Conservation (phyloP, 2,797 vertebrate species). For the Tiaroga cobitis region DNA sequence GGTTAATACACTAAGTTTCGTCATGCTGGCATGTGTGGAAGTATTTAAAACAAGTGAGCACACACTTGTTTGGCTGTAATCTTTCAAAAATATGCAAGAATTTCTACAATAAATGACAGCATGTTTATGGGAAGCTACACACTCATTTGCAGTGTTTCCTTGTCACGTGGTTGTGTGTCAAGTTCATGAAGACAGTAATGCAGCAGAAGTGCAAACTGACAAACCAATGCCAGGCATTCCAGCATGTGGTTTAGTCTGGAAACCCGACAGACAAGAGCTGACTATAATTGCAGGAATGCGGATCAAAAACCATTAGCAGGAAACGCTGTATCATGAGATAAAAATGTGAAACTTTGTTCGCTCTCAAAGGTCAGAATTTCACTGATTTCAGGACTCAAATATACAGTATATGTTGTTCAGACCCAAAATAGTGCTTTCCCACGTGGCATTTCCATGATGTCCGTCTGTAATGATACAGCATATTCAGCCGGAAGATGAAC, state of each 20-base stretch:
- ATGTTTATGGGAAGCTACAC: neutral
- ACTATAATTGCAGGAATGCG: slow-evolving; percentile 14
- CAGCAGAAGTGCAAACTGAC: neutral
- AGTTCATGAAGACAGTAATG: neutral
- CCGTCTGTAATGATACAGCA: slow-evolving; percentile 8
- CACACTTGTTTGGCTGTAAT: neutral
- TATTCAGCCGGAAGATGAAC: slow-evolving; percentile 17
- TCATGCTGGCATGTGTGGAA: too few relatives aligned
- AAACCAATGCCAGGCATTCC: neutral
- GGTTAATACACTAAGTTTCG: too few relatives aligned
- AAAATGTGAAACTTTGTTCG: neutral
- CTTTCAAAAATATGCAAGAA: neutral
- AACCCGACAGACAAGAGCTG: slow-evolving; percentile 15
- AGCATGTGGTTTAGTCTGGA: neutral
- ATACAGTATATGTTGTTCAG: too few relatives aligned
- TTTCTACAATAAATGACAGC: neutral
- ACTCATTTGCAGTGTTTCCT: neutral
- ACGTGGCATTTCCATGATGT: neutral
- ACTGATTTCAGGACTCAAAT: too few relatives aligned
- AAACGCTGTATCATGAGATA: neutral
- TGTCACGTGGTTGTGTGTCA: neutral
- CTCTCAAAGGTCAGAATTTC: too few relatives aligned
- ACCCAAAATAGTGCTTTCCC: too few relatives aligned
- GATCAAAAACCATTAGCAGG: neutral
- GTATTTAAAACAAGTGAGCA: too few relatives aligned